Percentiles rank a stretch among this genome's conserved stretches.
Conservation (phyloP, 2,888 invertebrate species). For the Epiblema foenella region DNA sequence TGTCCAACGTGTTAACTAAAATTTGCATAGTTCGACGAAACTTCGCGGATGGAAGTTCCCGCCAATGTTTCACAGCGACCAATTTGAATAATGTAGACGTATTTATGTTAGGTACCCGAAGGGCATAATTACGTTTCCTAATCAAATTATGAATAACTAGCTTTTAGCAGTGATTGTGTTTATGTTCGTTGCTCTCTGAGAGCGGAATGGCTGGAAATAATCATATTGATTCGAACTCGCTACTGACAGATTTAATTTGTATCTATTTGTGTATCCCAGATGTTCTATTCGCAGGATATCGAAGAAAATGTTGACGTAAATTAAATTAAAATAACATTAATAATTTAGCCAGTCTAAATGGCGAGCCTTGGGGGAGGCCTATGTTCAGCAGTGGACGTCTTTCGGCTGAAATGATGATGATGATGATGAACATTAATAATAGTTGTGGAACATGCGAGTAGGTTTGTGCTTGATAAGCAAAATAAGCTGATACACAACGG, state of each 20-base stretch:
- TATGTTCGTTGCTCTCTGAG: slow-evolving; percentile 28
- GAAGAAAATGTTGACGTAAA: not conserved
- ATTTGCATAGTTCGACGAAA: slow-evolving; percentile 45
- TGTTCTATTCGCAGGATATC: not conserved
- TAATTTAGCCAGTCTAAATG: too few species aligned
- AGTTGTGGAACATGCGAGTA: too few species aligned
- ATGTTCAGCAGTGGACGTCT: too few species aligned
- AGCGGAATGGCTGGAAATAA: slow-evolving; percentile 19
- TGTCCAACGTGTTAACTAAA: slow-evolving; percentile 45
- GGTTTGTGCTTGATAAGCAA: too few species aligned
- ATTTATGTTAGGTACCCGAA: slow-evolving; percentile 44
- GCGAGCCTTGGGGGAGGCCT: too few species aligned
- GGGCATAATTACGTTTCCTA: slow-evolving; percentile 44
- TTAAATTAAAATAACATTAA: too few species aligned
- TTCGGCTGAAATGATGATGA: too few species aligned
- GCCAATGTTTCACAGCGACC: slow-evolving; percentile 42
- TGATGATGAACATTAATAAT: too few species aligned
- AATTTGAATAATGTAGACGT: slow-evolving; percentile 44
- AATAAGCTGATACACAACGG: too few species aligned
- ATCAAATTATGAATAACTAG: slow-evolving; percentile 44
- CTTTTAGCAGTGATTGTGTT: slow-evolving; percentile 41
- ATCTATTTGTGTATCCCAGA: slow-evolving; percentile 1
- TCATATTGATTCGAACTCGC: slow-evolving; percentile 23
- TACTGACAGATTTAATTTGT: slow-evolving; percentile 8
- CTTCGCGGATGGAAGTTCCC: slow-evolving; percentile 41